Conservation (phyloP, 2,888 invertebrate species). For the Congeria kusceri region DNA sequence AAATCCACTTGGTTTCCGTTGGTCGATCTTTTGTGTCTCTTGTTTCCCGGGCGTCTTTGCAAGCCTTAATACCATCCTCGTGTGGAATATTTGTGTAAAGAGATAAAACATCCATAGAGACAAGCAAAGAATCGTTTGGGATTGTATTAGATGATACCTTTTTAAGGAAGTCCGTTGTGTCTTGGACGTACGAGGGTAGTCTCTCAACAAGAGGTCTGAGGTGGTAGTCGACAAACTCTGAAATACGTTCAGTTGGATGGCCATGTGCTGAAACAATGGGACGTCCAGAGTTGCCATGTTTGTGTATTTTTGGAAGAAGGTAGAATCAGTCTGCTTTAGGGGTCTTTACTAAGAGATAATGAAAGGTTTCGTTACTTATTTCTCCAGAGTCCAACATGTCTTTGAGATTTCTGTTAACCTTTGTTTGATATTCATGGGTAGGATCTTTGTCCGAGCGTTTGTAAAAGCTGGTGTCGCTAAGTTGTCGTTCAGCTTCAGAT, state of each 20-base stretch:
- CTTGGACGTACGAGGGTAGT: slow-evolving; percentile 24
- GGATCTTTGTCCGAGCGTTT: slow-evolving; percentile 8
- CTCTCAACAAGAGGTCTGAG: slow-evolving; percentile 9
- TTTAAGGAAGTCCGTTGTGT: slow-evolving; percentile 24
- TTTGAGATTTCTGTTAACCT: not conserved
- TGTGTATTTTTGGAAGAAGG: slow-evolving; percentile 38
- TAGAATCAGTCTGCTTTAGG: slow-evolving; percentile 34
- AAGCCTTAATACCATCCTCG: slow-evolving; percentile 32
- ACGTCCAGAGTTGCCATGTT: slow-evolving; percentile 26
- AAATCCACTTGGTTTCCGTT: slow-evolving; percentile 25
- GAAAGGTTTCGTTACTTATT: slow-evolving; percentile 8
- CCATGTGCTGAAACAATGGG: slow-evolving; percentile 44
- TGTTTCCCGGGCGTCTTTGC: slow-evolving; percentile 13
- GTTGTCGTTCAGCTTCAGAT: too few species aligned
- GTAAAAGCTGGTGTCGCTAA: too few species aligned
- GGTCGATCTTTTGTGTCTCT: slow-evolving; percentile 15
- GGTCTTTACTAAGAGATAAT: slow-evolving; percentile 2
- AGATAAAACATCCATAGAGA: slow-evolving; percentile 43
- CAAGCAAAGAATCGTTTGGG: slow-evolving; percentile 19
- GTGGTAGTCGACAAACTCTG: slow-evolving; percentile 29
- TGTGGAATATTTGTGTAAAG: slow-evolving; percentile 42
- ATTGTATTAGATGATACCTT: slow-evolving; percentile 1
- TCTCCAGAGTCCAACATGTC: slow-evolving; percentile 4
- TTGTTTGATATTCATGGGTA: slow-evolving; percentile 2
- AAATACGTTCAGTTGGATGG: slow-evolving; percentile 35